Percentiles rank a stretch among this genome's conserved stretches.
Conservation (phyloP, 2,797 vertebrate genomes). For the Micropoecilia bifurca region DNA sequence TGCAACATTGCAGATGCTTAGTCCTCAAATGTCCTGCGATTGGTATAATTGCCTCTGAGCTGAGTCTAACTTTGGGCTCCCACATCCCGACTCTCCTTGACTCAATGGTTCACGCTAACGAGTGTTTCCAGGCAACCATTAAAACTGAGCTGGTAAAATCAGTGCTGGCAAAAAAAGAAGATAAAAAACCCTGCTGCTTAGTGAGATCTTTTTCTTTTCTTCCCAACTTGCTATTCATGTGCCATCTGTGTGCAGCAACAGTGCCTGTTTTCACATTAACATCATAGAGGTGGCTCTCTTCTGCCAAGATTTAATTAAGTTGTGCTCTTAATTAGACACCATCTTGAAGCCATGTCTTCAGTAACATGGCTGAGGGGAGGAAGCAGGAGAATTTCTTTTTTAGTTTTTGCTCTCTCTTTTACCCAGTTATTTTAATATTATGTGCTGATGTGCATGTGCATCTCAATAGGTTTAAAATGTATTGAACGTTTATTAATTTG, state of each 20-base stretch:
- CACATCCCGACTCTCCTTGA: constrained; percentile 46
- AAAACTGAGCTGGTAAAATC: constrained; percentile 76
- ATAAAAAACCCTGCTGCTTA: constrained; percentile 42
- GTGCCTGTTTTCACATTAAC: constrained; percentile 56
- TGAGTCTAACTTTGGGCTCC: constrained; percentile 49
- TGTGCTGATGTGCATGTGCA: background rate
- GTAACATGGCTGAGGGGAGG: constrained; percentile 15
- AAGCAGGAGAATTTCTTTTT: background rate
- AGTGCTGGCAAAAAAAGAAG: constrained; percentile 45
- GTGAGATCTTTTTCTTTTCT: constrained; percentile 58
- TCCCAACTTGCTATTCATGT: constrained; percentile 75
- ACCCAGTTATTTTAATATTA: background rate
- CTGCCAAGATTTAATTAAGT: constrained; percentile 55
- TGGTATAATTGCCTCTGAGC: constrained; percentile 47
- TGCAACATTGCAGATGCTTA: constrained; percentile 18
- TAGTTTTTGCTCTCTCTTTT: background rate
- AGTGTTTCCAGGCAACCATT: constrained; percentile 80
- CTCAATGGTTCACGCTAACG: constrained; percentile 62
- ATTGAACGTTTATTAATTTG: background rate
- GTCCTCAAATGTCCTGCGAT: constrained; percentile 29
- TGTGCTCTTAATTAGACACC: constrained; percentile 55
- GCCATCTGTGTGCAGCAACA: constrained; percentile 65
- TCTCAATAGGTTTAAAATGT: background rate
- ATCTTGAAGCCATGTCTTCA: constrained; percentile 44
- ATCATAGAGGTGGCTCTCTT: constrained; percentile 59